These are phyloP conservation scores for Eurypyga helias DNA, from an alignment of 2,113 vertebrate species.

Conservation along the genomic window DNA sequence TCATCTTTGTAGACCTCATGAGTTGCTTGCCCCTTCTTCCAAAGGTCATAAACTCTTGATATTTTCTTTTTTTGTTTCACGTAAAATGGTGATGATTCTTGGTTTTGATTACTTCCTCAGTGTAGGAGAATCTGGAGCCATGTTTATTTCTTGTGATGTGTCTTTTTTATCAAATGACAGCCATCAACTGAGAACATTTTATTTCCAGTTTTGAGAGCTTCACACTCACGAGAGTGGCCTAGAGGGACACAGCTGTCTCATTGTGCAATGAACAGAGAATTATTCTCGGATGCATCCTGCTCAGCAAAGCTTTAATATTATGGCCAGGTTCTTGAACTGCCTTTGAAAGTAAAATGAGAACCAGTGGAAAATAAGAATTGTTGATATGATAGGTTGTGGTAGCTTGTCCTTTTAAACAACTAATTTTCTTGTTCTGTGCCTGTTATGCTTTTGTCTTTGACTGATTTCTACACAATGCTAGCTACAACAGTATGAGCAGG, in stretches of 20 bases:
- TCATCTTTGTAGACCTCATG: no score
- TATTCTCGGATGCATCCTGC: neutral
- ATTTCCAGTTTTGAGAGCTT: slow-evolving; percentile 23
- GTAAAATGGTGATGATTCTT: neutral
- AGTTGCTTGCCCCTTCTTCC: no score
- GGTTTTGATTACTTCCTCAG: neutral
- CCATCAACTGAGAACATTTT: slow-evolving; percentile 35
- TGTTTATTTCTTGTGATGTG: slow-evolving; percentile 5
- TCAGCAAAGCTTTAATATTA: neutral
- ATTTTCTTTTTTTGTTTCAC: no score
- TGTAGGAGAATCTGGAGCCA: neutral
- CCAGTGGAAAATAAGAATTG: neutral
- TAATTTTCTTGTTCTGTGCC: neutral
- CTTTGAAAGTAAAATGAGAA: neutral
- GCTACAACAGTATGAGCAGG: neutral
- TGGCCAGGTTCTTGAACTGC: neutral
- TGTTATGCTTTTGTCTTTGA: neutral
- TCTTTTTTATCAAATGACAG: slow-evolving; percentile 8
- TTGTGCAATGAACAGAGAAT: slow-evolving; percentile 7
- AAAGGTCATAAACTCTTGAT: no score
- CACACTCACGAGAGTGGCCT: neutral
- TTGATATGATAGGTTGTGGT: neutral
- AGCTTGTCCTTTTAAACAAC: neutral
- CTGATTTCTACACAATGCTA: neutral
- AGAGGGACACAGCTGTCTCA: slow-evolving; percentile 38